These are phyloP conservation scores for Torymus aiolomorphi DNA, from an alignment of 2,888 invertebrate species.

Conservation along the genomic window DNA sequence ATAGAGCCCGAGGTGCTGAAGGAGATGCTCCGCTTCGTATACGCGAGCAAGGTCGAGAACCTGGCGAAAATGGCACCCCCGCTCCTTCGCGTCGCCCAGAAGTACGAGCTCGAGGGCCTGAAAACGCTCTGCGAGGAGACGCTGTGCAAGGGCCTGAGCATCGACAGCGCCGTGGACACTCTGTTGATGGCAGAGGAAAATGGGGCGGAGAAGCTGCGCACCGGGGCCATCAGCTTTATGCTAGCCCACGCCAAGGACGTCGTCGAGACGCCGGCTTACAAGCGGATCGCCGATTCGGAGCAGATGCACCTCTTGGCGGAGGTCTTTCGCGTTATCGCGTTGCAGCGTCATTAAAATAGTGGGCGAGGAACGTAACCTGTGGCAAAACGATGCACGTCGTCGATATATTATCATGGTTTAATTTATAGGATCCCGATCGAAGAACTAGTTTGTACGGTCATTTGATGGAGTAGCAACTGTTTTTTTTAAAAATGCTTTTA, in stretches of 20 bases:
- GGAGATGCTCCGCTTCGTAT: slow-evolving; percentile 97
- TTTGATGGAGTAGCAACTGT: no score
- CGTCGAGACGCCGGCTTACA: background rate
- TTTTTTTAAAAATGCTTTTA: no score
- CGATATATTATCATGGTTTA: no score
- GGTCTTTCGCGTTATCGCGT: slow-evolving; percentile 7
- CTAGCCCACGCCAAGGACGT: background rate
- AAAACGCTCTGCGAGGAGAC: slow-evolving; percentile 83
- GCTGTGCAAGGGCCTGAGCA: background rate
- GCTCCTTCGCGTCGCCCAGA: background rate
- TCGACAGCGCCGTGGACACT: background rate
- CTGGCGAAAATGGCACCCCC: slow-evolving; percentile 85
- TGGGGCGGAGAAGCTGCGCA: background rate
- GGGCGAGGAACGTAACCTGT: no score
- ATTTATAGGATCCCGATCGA: no score
- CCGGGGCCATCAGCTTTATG: background rate
- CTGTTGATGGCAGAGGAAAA: background rate
- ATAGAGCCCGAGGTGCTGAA: slow-evolving; percentile 96
- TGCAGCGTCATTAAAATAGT: background rate
- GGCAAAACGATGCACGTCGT: no score
- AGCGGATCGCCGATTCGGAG: background rate
- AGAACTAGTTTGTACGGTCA: no score
- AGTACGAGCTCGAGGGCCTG: slow-evolving; percentile 7
- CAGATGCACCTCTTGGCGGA: background rate
- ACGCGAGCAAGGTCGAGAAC: slow-evolving; percentile 94